Evolutionary conservation across 2,888 invertebrate species (phyloP).

Genomic region (Ichneumoninae sp.): DNA sequence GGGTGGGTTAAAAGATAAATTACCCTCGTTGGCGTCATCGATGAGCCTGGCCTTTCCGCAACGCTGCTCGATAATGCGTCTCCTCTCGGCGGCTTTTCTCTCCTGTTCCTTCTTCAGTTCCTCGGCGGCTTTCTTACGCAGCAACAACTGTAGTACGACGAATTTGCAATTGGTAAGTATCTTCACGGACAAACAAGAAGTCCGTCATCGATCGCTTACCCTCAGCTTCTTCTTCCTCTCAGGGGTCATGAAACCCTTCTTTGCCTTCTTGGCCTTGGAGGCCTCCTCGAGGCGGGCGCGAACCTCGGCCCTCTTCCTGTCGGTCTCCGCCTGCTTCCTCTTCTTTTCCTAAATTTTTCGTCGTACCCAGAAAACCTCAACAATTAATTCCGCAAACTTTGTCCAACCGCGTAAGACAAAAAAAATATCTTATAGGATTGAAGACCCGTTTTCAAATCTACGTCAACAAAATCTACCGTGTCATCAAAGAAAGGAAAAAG

Average conservation of each 20-base stretch:
- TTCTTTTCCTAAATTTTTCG: slow-evolving; percentile 92
- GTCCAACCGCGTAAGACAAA: slow-evolving; percentile 16
- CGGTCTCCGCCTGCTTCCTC: slow-evolving; percentile 98
- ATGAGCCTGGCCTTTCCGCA: slow-evolving; percentile 96
- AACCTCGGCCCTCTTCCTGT: slow-evolving; percentile 99
- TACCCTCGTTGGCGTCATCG: slow-evolving; percentile 98
- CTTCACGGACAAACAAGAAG: neutral
- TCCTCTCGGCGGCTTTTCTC: slow-evolving; percentile 98
- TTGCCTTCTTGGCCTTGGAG: slow-evolving; percentile 99
- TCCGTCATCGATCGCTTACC: slow-evolving; percentile 87
- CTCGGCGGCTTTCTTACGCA: slow-evolving; percentile 99
- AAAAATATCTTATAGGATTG: slow-evolving; percentile 4
- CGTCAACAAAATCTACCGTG: neutral
- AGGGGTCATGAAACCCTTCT: slow-evolving; percentile 99
- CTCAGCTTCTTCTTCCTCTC: slow-evolving; percentile 99
- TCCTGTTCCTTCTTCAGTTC: slow-evolving; percentile 99
- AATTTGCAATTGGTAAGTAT: neutral
- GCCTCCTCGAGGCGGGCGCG: slow-evolving; percentile 99
- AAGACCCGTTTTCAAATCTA: neutral
- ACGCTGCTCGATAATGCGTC: slow-evolving; percentile 98
- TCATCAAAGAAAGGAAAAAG: slow-evolving; percentile 5
- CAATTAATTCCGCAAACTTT: slow-evolving; percentile 31
- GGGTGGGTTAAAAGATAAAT: slow-evolving; percentile 21
- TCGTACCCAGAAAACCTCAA: slow-evolving; percentile 50
- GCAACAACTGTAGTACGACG: slow-evolving; percentile 91